Evolutionary conservation across 2,888 invertebrate species (phyloP).

Genomic region (Syrphus vitripennis): DNA sequence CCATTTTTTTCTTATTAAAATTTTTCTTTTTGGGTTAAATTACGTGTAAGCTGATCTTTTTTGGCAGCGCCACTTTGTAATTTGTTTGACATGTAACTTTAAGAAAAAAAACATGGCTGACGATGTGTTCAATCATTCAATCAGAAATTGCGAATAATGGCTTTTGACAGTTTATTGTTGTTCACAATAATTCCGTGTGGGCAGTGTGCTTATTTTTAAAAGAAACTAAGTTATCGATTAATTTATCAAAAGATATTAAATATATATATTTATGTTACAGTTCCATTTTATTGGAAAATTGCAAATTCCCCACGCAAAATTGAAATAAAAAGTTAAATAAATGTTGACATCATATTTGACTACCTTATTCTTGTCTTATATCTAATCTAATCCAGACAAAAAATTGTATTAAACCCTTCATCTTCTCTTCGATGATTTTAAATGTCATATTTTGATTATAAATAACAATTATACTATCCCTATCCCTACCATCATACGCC

Average conservation of each 20-base stretch:
- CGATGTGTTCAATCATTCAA: not conserved
- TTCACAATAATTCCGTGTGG: not conserved
- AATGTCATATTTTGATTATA: conserved; percentile 4
- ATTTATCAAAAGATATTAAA: not conserved
- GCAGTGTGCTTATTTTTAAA: not conserved
- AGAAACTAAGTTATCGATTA: not conserved
- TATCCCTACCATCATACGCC: not conserved
- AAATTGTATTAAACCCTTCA: not conserved
- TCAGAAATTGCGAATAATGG: not conserved
- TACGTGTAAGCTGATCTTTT: not conserved
- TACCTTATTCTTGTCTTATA: not conserved
- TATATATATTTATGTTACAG: not conserved
- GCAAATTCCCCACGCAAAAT: not conserved
- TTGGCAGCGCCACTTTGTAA: not conserved
- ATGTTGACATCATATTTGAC: not conserved
- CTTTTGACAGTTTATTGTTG: conserved; percentile 1
- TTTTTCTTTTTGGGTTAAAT: not conserved
- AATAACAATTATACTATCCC: not conserved
- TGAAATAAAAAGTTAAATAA: no score
- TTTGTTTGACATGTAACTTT: not conserved
- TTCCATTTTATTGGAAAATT: no score
- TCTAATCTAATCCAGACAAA: not conserved
- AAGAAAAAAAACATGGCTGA: not conserved
- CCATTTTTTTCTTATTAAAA: not conserved
- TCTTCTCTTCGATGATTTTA: not conserved